Percentiles rank a stretch among this genome's conserved stretches.
These are phyloP conservation scores for Chymomyza procnemis DNA, from an alignment of 2,888 invertebrate genomes.

Conservation along the genomic window DNA sequence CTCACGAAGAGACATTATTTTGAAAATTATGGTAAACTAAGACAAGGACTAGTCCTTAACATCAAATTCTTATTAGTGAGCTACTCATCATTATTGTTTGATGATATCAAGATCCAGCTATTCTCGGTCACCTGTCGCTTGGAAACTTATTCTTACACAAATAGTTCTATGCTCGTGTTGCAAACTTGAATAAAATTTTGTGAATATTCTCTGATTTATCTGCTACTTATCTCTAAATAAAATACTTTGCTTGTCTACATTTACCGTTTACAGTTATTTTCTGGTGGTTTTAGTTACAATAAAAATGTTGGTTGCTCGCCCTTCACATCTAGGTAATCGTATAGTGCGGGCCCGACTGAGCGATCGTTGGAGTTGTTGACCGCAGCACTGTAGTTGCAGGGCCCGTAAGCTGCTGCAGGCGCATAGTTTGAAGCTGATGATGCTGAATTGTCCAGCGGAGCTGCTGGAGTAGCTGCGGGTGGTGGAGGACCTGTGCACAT, in stretches of 20 bases:
- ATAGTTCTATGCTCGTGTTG: constrained; percentile 28
- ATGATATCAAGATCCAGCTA: neutral
- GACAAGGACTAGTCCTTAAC: neutral
- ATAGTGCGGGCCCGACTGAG: constrained; percentile 36
- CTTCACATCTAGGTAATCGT: constrained; percentile 64
- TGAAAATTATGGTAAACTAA: neutral
- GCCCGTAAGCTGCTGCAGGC: constrained; percentile 1
- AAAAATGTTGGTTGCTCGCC: constrained; percentile 63
- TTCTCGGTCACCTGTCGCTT: neutral
- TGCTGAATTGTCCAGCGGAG: constrained; percentile 26
- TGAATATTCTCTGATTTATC: constrained; percentile 28
- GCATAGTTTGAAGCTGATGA: constrained; percentile 2
- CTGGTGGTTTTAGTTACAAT: constrained; percentile 67
- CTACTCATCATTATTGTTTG: neutral
- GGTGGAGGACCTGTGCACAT: constrained; percentile 60
- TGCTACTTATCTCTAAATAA: constrained; percentile 51
- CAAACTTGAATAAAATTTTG: constrained; percentile 25
- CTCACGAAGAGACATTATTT: neutral
- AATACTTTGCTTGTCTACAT: constrained; percentile 43
- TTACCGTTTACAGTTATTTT: constrained; percentile 25
- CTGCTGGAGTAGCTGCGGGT: constrained; percentile 53
- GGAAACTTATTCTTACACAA: constrained; percentile 10
- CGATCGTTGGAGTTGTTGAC: constrained; percentile 38
- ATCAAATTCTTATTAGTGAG: neutral
- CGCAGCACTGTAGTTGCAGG: constrained; percentile 32